Evolutionary conservation across 2,888 invertebrate species (phyloP).

Genomic region (Acleris laterana): DNA sequence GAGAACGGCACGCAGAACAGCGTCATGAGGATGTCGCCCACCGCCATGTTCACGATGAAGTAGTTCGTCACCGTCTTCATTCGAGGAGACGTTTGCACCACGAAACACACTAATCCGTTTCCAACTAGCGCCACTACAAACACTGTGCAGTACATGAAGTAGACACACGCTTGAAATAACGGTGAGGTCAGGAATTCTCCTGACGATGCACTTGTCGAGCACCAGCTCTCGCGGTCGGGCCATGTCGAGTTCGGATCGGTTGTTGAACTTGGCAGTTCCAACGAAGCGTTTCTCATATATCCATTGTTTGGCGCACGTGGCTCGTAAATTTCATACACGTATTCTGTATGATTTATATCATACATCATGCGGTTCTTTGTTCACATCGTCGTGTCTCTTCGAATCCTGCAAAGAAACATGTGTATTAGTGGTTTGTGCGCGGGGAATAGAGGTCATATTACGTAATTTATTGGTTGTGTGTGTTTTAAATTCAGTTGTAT

Average conservation of each 20-base stretch:
- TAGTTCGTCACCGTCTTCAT: conserved; percentile 97
- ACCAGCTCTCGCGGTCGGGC: conserved; percentile 54
- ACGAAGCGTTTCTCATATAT: conserved; percentile 42
- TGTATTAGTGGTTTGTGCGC: background rate
- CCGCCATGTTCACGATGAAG: conserved; percentile 94
- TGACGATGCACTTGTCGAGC: conserved; percentile 49
- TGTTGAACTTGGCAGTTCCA: conserved; percentile 44
- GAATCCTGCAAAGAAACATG: conserved; percentile 22
- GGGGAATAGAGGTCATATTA: conserved; percentile 1
- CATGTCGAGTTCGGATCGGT: conserved; percentile 55
- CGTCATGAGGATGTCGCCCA: conserved; percentile 96
- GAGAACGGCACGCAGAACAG: conserved; percentile 96
- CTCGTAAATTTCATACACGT: conserved; percentile 48
- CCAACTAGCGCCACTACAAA: conserved; percentile 89
- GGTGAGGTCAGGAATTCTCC: conserved; percentile 65
- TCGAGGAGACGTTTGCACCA: conserved; percentile 91
- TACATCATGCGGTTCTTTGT: conserved; percentile 57
- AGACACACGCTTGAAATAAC: conserved; percentile 87
- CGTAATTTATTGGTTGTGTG: background rate
- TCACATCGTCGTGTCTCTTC: conserved; percentile 29
- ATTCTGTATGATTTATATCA: conserved; percentile 50
- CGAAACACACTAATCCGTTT: conserved; percentile 93
- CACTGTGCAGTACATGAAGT: conserved; percentile 88
- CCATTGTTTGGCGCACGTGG: conserved; percentile 46
- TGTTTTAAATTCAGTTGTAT: conserved; percentile 19